phyloP scores from a whole-genome alignment of 2,113 vertebrate genomes.

The Stercorarius parasiticus region DNA sequence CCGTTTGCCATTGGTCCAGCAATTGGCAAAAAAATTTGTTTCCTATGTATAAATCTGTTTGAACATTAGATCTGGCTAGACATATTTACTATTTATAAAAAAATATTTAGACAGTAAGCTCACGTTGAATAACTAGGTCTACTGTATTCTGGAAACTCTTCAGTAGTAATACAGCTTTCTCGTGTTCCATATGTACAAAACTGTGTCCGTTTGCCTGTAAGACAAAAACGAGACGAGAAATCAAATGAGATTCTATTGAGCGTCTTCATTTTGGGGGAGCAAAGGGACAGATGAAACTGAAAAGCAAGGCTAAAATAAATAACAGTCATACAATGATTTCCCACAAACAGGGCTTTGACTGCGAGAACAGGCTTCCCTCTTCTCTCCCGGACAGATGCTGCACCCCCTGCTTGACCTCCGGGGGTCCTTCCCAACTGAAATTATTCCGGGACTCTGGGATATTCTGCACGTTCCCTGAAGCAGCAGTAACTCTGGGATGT shows the following conservation, averaged over 20 bases:
- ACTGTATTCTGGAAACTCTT: conserved; percentile 99
- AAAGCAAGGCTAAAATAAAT: background rate
- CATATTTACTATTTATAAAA: conserved; percentile 83
- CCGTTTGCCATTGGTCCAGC: conserved; percentile 99
- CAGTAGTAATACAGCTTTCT: conserved; percentile 96
- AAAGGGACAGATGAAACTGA: background rate
- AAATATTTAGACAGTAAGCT: conserved; percentile 95
- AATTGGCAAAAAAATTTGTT: conserved; percentile 94
- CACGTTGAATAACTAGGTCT: conserved; percentile 98
- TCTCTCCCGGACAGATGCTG: accelerated
- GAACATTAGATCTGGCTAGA: conserved; percentile 80
- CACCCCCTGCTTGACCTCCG: background rate
- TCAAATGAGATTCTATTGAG: background rate
- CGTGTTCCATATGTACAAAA: conserved; percentile 99
- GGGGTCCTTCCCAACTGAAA: background rate
- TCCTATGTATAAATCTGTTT: conserved; percentile 84
- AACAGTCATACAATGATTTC: background rate
- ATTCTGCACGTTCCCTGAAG: background rate
- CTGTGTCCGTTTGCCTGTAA: conserved; percentile 99
- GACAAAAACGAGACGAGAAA: conserved; percentile 72
- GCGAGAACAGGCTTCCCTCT: accelerated
- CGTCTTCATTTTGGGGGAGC: background rate
- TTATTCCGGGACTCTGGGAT: accelerated
- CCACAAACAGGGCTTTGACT: too few species aligned
- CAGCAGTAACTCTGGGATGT: background rate